Evolutionary conservation across 2,113 vertebrate species (phyloP), one percentile per base, ranked within the genome.

Genomic region (Tachysurus fulvidraco): DNA sequence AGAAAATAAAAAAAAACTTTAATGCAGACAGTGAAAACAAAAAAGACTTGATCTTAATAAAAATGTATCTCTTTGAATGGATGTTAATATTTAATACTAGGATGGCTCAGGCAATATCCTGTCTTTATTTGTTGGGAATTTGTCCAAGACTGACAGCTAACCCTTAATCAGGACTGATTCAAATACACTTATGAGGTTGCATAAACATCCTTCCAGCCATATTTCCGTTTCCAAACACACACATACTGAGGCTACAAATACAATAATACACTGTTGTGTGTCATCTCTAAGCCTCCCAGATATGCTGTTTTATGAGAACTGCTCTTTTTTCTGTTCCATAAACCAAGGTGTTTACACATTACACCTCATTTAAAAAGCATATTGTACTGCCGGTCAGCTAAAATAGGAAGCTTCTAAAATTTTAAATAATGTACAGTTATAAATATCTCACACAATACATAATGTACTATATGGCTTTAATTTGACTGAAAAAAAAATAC

Each of bases 271-370:
- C 17, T 67, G 55, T 52, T 57, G 44, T 78, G 41, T 86, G 8
- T 83, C 36, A 71, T 78, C 46, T 60, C 60, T 36, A 46, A 46
- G 54, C 59, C 64, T 85, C 50, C 57, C 57, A 12, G 21, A 30
- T 77, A 16, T 4, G 23, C 50, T 12, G 23, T 23, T 59, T 87
- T 65, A 86, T 83, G 65, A 57, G 8, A 23, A n/a, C 11, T 64
- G 3, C 59, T 77, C 13, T 57, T 55, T 76, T 81, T 57, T 77
- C n/a, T 19, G 16, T 50, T 36, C 50, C 13, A 81, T 81, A 67
- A 87, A 76, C 52, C 6, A 23, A 23, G 7, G 23, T 80, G 44
- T 88, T 88, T 76, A 83, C 64, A 59, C 60, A 86, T 50, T 65
- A 46, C n/a, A 74, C 23, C 57, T 77, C 62, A 80, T 79, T 89